Evolutionary conservation across 2,797 vertebrate genomes (phyloP), one percentile per base, ranked within the genome.

Genomic region (Allobates femoralis): DNA sequence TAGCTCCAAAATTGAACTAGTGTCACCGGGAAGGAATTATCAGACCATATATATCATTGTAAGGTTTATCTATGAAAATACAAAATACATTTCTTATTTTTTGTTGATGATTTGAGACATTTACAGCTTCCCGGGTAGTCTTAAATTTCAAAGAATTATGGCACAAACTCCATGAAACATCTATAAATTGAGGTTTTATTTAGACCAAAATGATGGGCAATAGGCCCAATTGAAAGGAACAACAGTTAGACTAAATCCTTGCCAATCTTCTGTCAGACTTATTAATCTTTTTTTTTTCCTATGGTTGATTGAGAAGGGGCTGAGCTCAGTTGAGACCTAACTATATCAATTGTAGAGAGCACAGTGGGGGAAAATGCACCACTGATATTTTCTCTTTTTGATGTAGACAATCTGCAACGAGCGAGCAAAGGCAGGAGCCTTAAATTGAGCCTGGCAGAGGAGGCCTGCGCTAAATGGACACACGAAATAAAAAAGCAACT

Each of bases 281-380:
- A 88, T 88, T 85, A 88, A 81, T 81, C 83, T 85, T 87, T 85
- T 86, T 85, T 86, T 80, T 84, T 77, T 81, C 77, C 76, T 66
- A 62, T 88, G 80, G 77, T 81, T 88, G 86, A 88, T 85, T 85
- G 86, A 85, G 78, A 88, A 88, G 77, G 86, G 78, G 77, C 77
- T 88, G 83, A 81, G 69, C 86, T 81, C 86, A 85, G 86, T 60
- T 88, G 86, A 88, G 83, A 81, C 73, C 86, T 81, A 84, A 87
- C 73, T 79, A 85, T 88, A 85, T 77, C 86, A 88, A 88, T 85
- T 88, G 83, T 75, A 55, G 50, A 81, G 50, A 76, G 82, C 86
- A 85, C 86, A 88, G 86, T 85, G 58, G 86, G 86, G 55, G 83
- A 88, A 87, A 84, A 88, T 79, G 32, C 69, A 79, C 77, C 75